Conservation (phyloP, 2,113 vertebrate species). For the Mesocricetus auratus region DNA sequence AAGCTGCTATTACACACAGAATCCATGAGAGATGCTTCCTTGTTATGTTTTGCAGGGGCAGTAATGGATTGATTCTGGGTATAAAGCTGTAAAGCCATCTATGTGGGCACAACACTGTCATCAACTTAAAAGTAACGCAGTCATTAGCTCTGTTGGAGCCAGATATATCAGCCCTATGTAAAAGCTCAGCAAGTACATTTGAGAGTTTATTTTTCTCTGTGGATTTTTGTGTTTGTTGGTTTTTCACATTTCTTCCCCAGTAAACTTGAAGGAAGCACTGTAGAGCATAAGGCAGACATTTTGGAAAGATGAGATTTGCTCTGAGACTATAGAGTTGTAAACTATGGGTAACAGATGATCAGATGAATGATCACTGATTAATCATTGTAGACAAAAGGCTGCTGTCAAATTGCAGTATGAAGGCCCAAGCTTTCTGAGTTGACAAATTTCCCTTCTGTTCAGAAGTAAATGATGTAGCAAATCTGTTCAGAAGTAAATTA, state of each 20-base stretch:
- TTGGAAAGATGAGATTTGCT: background rate
- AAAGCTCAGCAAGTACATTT: background rate
- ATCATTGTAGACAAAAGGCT: background rate
- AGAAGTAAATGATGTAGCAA: too few relatives aligned
- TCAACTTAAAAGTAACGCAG: background rate
- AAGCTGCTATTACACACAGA: background rate
- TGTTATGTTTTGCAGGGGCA: background rate
- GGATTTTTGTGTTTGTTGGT: background rate
- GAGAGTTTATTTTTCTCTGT: background rate
- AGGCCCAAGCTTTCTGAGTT: background rate
- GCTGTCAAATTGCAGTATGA: background rate
- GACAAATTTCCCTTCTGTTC: conserved; percentile 4
- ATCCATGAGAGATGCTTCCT: background rate
- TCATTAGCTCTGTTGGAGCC: background rate
- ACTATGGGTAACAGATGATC: background rate
- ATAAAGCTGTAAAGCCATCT: background rate
- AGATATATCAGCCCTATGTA: background rate
- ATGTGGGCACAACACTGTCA: background rate
- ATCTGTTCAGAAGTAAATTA: background rate
- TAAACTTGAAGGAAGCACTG: background rate
- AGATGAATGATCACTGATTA: background rate
- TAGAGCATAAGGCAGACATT: background rate
- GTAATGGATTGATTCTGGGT: background rate
- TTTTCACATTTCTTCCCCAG: conserved; percentile 17
- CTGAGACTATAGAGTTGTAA: background rate